Evolutionary conservation across 2,797 vertebrate species (phyloP).

Genomic region (Myiothlypis chrysogaster): DNA sequence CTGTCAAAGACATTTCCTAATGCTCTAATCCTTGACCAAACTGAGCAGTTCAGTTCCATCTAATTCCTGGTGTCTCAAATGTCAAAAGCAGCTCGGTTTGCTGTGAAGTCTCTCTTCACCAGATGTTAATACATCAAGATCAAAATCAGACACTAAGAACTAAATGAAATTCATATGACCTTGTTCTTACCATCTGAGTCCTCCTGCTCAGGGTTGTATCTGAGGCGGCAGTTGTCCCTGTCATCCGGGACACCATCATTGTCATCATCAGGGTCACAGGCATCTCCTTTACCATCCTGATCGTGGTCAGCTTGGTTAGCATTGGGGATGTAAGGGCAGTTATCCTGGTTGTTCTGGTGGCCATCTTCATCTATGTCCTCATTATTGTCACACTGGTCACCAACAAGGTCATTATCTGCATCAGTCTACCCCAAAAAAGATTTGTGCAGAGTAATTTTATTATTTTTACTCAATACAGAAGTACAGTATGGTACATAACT

Average conservation of each 20-base stretch:
- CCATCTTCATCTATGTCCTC: conserved; percentile 97
- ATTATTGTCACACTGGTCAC: conserved; percentile 95
- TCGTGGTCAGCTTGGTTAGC: conserved; percentile 97
- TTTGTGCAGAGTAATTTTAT: background rate
- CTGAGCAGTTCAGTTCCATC: background rate
- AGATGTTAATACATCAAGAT: background rate
- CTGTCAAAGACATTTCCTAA: background rate
- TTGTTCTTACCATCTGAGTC: conserved; percentile 86
- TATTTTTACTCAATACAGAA: background rate
- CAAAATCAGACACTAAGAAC: background rate
- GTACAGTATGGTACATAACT: background rate
- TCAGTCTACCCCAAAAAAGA: conserved; percentile 77
- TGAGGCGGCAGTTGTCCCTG: conserved; percentile 94
- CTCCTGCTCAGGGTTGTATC: conserved; percentile 87
- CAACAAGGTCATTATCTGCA: conserved; percentile 91
- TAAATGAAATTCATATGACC: background rate
- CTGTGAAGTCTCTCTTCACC: background rate
- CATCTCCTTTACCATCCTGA: conserved; percentile 92
- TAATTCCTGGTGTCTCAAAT: background rate
- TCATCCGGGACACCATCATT: conserved; percentile 93
- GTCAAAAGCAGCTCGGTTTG: background rate
- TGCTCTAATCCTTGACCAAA: background rate
- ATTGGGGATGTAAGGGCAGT: conserved; percentile 95
- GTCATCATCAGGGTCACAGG: conserved; percentile 94
- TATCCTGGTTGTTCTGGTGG: conserved; percentile 97